Evolutionary conservation across 1,140 invertebrate species (phyloP).

Genomic region (Panagrolaimus sp.): DNA sequence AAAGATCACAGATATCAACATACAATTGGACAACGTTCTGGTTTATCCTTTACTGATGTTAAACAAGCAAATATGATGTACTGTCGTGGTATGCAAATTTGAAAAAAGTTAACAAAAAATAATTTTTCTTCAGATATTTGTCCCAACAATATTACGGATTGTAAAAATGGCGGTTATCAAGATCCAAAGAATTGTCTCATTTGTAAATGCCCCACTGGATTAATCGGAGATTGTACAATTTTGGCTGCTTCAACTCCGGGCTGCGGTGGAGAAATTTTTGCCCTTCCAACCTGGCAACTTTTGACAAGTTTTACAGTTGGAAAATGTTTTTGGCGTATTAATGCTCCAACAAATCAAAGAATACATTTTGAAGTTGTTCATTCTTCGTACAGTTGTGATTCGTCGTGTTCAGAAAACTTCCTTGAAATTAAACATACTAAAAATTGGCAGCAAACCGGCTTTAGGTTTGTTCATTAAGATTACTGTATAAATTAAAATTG

Average conservation of each 20-base stretch:
- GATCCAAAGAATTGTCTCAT: slow-evolving; percentile 58
- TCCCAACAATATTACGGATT: background rate
- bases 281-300: slow-evolving; percentile 50
- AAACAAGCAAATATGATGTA: slow-evolving; percentile 58
- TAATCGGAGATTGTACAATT: slow-evolving; percentile 38
- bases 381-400: slow-evolving; percentile 37
- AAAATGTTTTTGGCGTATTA: slow-evolving; percentile 50
- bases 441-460: slow-evolving; percentile 59
- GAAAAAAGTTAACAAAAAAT: background rate
- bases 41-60: slow-evolving; percentile 59
- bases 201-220: slow-evolving; percentile 46
- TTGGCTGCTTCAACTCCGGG: slow-evolving; percentile 20
- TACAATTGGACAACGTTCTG: slow-evolving; percentile 55
- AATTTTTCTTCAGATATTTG: slow-evolving; percentile 28
- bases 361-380: slow-evolving; percentile 10
- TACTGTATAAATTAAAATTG: background rate
- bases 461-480: slow-evolving; percentile 45
- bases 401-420: slow-evolving; percentile 50
- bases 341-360: slow-evolving; percentile 24
- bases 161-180: slow-evolving; percentile 45
- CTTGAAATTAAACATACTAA: slow-evolving; percentile 58
- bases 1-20: slow-evolving; percentile 53
- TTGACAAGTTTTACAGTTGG: slow-evolving; percentile 45
- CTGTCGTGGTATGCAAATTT: slow-evolving; percentile 34
- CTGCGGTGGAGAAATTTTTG: slow-evolving; percentile 53